Conservation (phyloP, 1,140 invertebrate genomes). For the Lethocerus indicus region DNA sequence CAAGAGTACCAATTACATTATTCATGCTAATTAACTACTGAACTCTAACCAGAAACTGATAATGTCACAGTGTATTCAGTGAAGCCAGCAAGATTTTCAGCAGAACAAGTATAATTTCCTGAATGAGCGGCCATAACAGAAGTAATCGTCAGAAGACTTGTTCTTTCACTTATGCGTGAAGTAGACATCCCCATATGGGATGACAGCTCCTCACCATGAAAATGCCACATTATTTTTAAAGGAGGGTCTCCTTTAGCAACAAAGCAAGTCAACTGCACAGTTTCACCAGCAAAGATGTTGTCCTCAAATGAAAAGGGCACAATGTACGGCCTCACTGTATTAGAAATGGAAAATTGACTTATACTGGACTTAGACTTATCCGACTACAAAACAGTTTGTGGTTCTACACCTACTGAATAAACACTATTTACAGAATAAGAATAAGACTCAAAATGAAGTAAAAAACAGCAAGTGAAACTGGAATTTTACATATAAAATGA, state of each 20-base stretch:
- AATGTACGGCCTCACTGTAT: conserved; percentile 40
- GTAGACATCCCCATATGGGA: conserved; percentile 10
- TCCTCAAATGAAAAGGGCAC: conserved; percentile 40
- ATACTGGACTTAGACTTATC: too few species aligned
- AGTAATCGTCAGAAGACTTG: conserved; percentile 16
- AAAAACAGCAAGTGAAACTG: not conserved
- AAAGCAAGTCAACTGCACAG: conserved; percentile 19
- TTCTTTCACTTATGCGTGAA: conserved; percentile 14
- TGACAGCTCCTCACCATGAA: conserved; percentile 27
- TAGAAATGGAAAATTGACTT: too few species aligned
- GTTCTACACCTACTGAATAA: too few species aligned
- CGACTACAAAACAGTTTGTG: too few species aligned
- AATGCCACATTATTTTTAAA: conserved; percentile 15
- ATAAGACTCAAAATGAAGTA: not conserved
- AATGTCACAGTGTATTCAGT: conserved; percentile 32
- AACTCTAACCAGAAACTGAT: conserved; percentile 21
- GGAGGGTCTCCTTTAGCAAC: conserved; percentile 18
- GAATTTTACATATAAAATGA: too few species aligned
- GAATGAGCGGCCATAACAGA: conserved; percentile 29
- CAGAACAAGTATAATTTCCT: conserved; percentile 61
- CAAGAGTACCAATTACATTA: too few species aligned
- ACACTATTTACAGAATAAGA: conserved; percentile 1
- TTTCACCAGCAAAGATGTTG: conserved; percentile 36
- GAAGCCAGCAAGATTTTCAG: conserved; percentile 32
- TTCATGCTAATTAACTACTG: too few species aligned